These are phyloP conservation scores for Agriopis marginaria DNA, from an alignment of 2,888 invertebrate species.

Conservation along the genomic window DNA sequence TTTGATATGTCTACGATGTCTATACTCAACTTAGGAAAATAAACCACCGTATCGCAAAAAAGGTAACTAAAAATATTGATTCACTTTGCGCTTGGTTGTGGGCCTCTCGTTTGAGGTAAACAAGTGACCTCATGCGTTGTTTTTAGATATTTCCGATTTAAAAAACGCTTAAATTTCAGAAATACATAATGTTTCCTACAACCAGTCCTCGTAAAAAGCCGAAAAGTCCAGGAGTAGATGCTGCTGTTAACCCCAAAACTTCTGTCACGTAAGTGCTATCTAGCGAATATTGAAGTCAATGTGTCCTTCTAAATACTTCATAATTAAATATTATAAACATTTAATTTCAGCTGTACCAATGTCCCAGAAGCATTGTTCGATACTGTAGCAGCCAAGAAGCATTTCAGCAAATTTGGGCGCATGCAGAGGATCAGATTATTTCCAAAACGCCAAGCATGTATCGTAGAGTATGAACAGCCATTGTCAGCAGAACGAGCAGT, in stretches of 20 bases:
- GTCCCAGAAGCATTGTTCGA: constrained; percentile 89
- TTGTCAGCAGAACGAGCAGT: constrained; percentile 86
- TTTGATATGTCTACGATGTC: neutral
- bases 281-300: neutral
- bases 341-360: constrained; percentile 84
- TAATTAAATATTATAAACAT: neutral
- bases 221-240: constrained; percentile 64
- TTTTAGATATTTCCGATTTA: constrained; percentile 5
- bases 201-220: constrained; percentile 66
- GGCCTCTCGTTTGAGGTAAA: constrained; percentile 36
- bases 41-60: neutral
- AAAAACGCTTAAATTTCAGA: constrained; percentile 12
- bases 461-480: constrained; percentile 89
- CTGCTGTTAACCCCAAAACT: constrained; percentile 66
- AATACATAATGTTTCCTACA: constrained; percentile 57
- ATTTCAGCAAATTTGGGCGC: constrained; percentile 91
- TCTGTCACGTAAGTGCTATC: constrained; percentile 73
- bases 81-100: neutral
- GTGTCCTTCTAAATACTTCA: neutral
- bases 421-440: constrained; percentile 88
- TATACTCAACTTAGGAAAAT: neutral
- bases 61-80: constrained; percentile 1
- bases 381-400: constrained; percentile 86
- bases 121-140: constrained; percentile 42
- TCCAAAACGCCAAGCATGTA: constrained; percentile 88